phyloP scores from a whole-genome alignment of 2,797 vertebrate species.

The Eutrigla gurnardus region DNA sequence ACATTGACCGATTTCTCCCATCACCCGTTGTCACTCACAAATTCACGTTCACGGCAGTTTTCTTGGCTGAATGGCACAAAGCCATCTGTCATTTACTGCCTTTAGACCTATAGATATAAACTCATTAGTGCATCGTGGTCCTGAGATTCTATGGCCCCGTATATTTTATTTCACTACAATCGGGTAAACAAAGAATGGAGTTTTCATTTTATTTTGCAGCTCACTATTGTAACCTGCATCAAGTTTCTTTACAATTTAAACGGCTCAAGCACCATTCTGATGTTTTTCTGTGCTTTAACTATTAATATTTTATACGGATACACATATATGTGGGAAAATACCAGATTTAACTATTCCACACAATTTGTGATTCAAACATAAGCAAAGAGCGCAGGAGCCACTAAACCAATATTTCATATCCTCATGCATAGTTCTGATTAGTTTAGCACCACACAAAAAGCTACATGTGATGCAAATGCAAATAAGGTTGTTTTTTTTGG shows the following conservation, averaged over 20 bases:
- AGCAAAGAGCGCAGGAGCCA: neutral
- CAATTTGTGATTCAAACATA: neutral
- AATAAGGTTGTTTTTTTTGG: too few species aligned
- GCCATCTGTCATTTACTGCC: slow-evolving; percentile 53
- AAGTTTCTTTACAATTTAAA: neutral
- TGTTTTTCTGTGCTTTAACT: neutral
- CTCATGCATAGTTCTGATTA: neutral
- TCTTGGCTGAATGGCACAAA: slow-evolving; percentile 51
- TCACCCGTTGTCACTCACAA: slow-evolving; percentile 74
- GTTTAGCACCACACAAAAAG: neutral
- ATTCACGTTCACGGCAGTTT: slow-evolving; percentile 69
- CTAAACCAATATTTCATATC: neutral
- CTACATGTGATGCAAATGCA: neutral
- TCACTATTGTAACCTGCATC: slow-evolving; percentile 4
- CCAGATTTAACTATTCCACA: neutral
- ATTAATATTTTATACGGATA: rapidly evolving
- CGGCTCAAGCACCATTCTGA: neutral
- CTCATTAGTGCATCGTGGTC: slow-evolving; percentile 28
- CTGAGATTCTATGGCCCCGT: slow-evolving; percentile 5
- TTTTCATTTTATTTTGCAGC: neutral
- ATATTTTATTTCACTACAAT: slow-evolving; percentile 31
- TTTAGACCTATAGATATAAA: slow-evolving; percentile 53
- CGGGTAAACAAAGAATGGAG: slow-evolving; percentile 20
- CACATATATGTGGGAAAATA: neutral
- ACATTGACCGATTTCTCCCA: slow-evolving; percentile 71